These are phyloP conservation scores for Cyprinodon variegatus DNA, from an alignment of 2,113 vertebrate species.

Conservation along the genomic window DNA sequence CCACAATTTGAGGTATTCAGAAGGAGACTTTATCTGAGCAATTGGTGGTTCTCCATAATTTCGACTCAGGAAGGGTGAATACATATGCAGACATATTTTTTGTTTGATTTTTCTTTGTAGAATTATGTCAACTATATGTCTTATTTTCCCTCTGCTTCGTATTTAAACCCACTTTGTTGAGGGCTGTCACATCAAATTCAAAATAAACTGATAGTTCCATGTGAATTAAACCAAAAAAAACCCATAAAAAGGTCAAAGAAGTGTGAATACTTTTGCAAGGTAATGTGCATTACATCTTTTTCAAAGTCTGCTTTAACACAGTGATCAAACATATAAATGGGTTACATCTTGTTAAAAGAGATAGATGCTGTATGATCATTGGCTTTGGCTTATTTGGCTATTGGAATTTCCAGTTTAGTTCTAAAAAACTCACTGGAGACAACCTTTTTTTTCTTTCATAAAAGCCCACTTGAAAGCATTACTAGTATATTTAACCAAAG, in stretches of 20 bases:
- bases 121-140: neutral
- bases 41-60: too few relatives aligned
- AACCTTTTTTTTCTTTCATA: neutral
- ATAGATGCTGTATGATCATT: neutral
- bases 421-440: neutral
- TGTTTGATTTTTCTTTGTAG: too few relatives aligned
- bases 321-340: neutral
- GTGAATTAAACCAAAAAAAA: neutral
- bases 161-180: neutral
- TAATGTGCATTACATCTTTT: neutral
- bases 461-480: neutral
- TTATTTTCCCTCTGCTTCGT: neutral
- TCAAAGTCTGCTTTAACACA: constrained; percentile 9
- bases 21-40: too few relatives aligned
- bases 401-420: neutral
- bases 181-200: neutral
- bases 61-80: too few relatives aligned
- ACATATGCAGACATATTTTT: too few relatives aligned
- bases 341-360: neutral
- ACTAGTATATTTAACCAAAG: neutral
- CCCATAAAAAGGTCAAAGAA: neutral
- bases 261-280: neutral
- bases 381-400: neutral
- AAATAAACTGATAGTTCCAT: neutral
- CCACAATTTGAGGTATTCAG: too few relatives aligned